phyloP scores from a whole-genome alignment of 2,113 vertebrate genomes.

The Heterotilapia buettikoferi region DNA sequence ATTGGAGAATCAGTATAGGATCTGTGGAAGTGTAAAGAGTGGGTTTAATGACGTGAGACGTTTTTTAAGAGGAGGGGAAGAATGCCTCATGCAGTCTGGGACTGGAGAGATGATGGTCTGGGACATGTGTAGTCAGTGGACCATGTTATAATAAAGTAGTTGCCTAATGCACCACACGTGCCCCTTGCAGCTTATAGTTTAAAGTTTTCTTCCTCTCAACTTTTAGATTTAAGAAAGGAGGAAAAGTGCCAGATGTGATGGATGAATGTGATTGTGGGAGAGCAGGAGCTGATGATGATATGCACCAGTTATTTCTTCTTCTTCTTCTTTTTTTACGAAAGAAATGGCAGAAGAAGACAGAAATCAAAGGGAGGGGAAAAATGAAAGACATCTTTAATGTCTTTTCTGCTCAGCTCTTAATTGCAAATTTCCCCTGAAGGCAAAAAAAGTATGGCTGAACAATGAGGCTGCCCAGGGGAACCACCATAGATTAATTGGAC shows the following conservation, averaged over 20 bases:
- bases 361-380: constrained; percentile 4
- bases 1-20: constrained; percentile 41
- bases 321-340: background rate
- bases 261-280: background rate
- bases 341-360: background rate
- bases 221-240: background rate
- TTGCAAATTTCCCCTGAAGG: constrained; percentile 56
- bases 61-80: constrained; percentile 27
- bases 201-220: background rate
- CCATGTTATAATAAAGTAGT: constrained; percentile 4
- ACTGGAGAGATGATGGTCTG: constrained; percentile 11
- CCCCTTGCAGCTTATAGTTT: background rate
- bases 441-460: constrained; percentile 51
- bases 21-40: constrained; percentile 32
- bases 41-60: constrained; percentile 45
- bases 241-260: background rate
- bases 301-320: background rate
- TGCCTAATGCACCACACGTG: background rate
- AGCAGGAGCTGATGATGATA: background rate
- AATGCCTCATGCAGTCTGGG: background rate
- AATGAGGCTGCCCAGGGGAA: constrained; percentile 57
- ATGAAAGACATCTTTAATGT: constrained; percentile 34
- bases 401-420: constrained; percentile 39
- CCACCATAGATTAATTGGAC: constrained; percentile 62
- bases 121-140: constrained; percentile 2